These are phyloP conservation scores for Watsonalla cultraria DNA, from an alignment of 2,888 invertebrate genomes.

Conservation along the genomic window DNA sequence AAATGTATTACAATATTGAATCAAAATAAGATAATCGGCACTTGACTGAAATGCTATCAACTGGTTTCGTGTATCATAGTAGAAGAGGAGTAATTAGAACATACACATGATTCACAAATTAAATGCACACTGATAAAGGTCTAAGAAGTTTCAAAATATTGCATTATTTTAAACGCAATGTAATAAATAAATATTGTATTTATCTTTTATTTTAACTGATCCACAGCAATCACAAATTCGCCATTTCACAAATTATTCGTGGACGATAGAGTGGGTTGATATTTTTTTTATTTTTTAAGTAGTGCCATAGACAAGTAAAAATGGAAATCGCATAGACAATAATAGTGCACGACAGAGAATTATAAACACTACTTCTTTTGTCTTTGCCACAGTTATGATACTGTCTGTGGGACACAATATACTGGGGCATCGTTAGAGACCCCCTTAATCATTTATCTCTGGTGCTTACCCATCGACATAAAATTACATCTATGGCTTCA, in stretches of 20 bases:
- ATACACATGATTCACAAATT: conserved; percentile 26
- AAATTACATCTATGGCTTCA: too few species aligned
- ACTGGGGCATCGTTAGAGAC: too few species aligned
- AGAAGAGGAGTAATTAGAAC: conserved; percentile 27
- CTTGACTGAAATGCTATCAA: conserved; percentile 43
- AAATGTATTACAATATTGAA: conserved; percentile 23
- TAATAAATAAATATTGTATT: conserved; percentile 37
- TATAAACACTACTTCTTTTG: too few species aligned
- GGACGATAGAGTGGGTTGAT: too few species aligned
- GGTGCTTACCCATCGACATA: too few species aligned
- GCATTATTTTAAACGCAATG: conserved; percentile 38
- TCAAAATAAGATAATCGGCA: conserved; percentile 42
- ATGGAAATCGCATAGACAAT: too few species aligned
- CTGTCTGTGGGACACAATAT: too few species aligned
- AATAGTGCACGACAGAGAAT: too few species aligned
- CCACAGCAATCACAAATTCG: conserved; percentile 64
- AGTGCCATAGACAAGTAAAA: too few species aligned
- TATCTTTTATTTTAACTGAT: conserved; percentile 50
- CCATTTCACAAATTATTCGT: conserved; percentile 57
- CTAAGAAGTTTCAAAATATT: conserved; percentile 31
- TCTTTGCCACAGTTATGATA: too few species aligned
- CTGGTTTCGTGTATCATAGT: conserved; percentile 41
- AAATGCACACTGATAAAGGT: conserved; percentile 29
- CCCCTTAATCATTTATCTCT: too few species aligned
- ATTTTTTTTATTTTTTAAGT: too few species aligned